Evolutionary conservation across 2,797 vertebrate genomes (phyloP).

Genomic region (Selene dorsalis): DNA sequence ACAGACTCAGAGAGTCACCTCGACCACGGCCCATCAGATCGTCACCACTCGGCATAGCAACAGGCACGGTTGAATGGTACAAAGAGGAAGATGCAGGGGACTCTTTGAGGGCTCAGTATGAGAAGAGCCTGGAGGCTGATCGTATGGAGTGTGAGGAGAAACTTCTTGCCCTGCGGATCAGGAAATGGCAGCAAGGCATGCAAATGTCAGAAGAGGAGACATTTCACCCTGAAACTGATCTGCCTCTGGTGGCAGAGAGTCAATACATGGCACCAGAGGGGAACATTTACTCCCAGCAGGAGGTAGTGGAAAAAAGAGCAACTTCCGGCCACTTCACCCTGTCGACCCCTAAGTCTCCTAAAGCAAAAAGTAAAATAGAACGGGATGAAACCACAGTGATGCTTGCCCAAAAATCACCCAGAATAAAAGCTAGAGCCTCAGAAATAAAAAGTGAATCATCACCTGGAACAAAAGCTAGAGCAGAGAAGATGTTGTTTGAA

Average conservation of each 20-base stretch:
- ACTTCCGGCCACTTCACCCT: not conserved
- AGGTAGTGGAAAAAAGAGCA: constrained; percentile 33
- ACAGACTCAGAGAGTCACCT: constrained; percentile 46
- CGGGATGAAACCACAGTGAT: not conserved
- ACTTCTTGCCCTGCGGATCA: constrained; percentile 72
- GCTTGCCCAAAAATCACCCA: constrained; percentile 41
- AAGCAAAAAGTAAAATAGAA: constrained; percentile 16
- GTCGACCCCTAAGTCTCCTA: constrained; percentile 18
- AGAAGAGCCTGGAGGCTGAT: constrained; percentile 77
- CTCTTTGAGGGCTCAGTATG: constrained; percentile 72
- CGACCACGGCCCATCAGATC: constrained; percentile 51
- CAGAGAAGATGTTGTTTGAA: constrained; percentile 73
- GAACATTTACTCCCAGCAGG: constrained; percentile 34
- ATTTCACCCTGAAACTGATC: constrained; percentile 63
- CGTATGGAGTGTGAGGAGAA: constrained; percentile 78
- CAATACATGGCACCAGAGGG: constrained; percentile 51
- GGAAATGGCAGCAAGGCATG: constrained; percentile 81
- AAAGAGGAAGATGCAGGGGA: constrained; percentile 40
- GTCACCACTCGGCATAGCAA: constrained; percentile 28
- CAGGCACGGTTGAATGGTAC: constrained; percentile 15
- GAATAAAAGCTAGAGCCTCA: constrained; percentile 35
- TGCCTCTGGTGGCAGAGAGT: constrained; percentile 46
- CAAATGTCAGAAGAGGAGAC: constrained; percentile 68
- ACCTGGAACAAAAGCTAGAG: constrained; percentile 48
- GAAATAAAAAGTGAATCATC: constrained; percentile 33